Evolutionary conservation across 2,113 vertebrate species (phyloP).

Genomic region (Campylomormyrus tamandua): DNA sequence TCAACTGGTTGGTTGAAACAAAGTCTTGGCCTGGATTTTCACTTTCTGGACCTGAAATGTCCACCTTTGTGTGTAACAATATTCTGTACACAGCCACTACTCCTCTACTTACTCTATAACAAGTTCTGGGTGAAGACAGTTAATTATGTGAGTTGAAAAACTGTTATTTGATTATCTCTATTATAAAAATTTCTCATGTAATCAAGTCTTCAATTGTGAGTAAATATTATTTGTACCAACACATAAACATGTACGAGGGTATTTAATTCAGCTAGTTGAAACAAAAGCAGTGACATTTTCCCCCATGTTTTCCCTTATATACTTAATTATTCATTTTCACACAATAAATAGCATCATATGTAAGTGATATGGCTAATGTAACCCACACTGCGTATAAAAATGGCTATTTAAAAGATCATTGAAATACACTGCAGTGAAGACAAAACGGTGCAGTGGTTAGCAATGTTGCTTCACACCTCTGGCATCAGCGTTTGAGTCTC

Average conservation of each 20-base stretch:
- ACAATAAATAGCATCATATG: neutral
- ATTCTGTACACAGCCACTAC: neutral
- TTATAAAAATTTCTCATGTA: neutral
- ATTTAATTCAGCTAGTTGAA: neutral
- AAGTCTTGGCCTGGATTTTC: neutral
- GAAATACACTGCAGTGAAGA: neutral
- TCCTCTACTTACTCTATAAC: neutral
- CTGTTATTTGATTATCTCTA: neutral
- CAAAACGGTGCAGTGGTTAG: neutral
- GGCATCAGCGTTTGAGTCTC: too few species aligned
- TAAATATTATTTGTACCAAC: neutral
- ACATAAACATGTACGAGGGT: neutral
- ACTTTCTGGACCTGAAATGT: neutral
- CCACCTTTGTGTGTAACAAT: neutral
- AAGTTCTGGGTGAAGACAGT: neutral
- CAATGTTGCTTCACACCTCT: too few species aligned
- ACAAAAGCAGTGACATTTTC: neutral
- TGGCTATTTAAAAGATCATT: neutral
- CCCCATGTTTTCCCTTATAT: neutral
- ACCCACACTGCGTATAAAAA: neutral
- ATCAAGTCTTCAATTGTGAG: neutral
- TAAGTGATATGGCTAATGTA: neutral
- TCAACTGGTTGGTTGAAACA: neutral
- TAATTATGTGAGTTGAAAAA: neutral
- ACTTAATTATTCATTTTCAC: neutral